phyloP scores from a whole-genome alignment of 2,113 vertebrate genomes.

The Myotis davidii region DNA sequence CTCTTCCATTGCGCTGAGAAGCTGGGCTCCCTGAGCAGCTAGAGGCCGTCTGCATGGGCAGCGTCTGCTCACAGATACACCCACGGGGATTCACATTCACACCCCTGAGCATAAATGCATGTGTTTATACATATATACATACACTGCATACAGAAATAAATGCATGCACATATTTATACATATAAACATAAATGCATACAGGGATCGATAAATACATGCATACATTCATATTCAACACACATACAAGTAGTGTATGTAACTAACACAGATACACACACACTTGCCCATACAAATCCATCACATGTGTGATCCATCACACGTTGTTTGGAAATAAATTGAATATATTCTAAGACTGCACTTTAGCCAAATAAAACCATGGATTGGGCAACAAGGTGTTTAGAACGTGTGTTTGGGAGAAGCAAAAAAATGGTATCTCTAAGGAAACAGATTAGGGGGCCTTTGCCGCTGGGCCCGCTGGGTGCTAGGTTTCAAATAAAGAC shows the following conservation, averaged over 20 bases:
- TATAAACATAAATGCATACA: neutral
- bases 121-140: too few species aligned
- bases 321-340: neutral
- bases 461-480: neutral
- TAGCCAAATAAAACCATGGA: neutral
- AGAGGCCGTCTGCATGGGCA: rapidly evolving
- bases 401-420: neutral
- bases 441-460: neutral
- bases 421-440: neutral
- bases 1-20: neutral
- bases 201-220: neutral
- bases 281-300: neutral
- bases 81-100: neutral
- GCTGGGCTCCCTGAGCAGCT: neutral
- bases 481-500: neutral
- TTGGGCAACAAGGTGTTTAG: neutral
- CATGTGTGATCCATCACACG: rapidly evolving
- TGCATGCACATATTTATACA: neutral
- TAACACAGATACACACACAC: neutral
- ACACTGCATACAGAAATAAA: rapidly evolving
- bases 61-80: neutral
- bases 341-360: too few species aligned
- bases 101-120: neutral
- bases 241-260: too few species aligned
- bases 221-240: neutral